These are phyloP conservation scores for Myrmecobius fasciatus DNA, from an alignment of 2,113 vertebrate genomes.

Conservation along the genomic window DNA sequence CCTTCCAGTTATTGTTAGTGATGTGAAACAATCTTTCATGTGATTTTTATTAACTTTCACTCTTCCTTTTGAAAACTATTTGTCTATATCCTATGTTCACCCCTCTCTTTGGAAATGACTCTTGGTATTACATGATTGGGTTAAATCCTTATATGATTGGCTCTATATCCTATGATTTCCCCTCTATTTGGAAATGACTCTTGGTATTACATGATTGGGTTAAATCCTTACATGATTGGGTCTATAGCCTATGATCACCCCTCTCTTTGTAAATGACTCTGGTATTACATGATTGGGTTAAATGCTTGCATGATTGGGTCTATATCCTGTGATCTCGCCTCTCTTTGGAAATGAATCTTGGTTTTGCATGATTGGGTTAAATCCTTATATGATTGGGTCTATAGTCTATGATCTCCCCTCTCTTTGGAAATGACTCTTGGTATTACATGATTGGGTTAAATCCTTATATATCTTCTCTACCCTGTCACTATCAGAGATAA, in stretches of 20 bases:
- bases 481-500: neutral
- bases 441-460: neutral
- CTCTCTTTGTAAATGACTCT: neutral
- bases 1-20: neutral
- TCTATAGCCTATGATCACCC: neutral
- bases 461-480: too few relatives aligned
- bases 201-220: neutral
- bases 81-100: neutral
- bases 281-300: neutral
- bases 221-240: neutral
- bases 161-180: neutral
- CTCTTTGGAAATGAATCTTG: too few relatives aligned
- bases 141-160: neutral
- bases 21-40: neutral
- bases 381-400: too few relatives aligned
- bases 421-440: neutral
- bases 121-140: neutral
- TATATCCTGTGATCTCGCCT: neutral
- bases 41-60: neutral
- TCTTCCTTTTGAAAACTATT: neutral
- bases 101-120: neutral
- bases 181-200: neutral
- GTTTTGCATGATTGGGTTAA: too few relatives aligned
- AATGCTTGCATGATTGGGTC: neutral
- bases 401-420: too few relatives aligned